Evolutionary conservation across 2,113 vertebrate species (phyloP), one percentile per base, ranked within the genome.

Genomic region (Pogona vitticeps): DNA sequence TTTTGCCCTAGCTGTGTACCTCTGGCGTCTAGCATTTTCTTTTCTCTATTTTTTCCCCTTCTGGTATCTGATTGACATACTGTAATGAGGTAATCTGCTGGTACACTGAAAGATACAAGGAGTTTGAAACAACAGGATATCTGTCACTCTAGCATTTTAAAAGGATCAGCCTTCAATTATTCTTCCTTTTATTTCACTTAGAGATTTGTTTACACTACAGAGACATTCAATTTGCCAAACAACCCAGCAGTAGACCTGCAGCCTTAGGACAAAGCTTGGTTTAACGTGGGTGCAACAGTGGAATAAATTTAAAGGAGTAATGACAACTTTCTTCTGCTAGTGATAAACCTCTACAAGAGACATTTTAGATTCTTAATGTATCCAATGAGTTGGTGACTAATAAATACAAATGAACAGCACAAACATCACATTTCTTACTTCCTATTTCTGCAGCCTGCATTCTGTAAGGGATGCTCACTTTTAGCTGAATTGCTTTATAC

Each of bases 131-230:
- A 90, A 86, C 77, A 73, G 61, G 42, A 31, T 70, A 76, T 73
- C 42, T 85, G 42, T 40, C 86, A 40, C 73, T 91, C 26, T 59
- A 0, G 40, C 63, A 73, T 86, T 93, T 82, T 87, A 82, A 88
- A 92, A 86, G 8, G n/a, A 91, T 86, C 73, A 91, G 72, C 73
- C 63, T 58, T 88, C 77, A 81, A 82, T 92, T 93, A 89, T 76
- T 91, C 80, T 92, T 86, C 87, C 63, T 88, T 84, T 59, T 70
- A 68, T 85, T 93, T 89, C 56, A 61, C 28, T 46, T 72, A 85
- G 21, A 92, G 88, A 88, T 86, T 89, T 91, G 82, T 84, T 91
- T 88, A 86, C 58, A 58, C 87, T 88, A 77, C 58, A 85, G 23
- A 88, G 73, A 72, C 46, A 83, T 12, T 70, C n/a, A 80, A 61